These are phyloP conservation scores for Danaus melanippus DNA, from an alignment of 1,140 invertebrate species.

Conservation along the genomic window DNA sequence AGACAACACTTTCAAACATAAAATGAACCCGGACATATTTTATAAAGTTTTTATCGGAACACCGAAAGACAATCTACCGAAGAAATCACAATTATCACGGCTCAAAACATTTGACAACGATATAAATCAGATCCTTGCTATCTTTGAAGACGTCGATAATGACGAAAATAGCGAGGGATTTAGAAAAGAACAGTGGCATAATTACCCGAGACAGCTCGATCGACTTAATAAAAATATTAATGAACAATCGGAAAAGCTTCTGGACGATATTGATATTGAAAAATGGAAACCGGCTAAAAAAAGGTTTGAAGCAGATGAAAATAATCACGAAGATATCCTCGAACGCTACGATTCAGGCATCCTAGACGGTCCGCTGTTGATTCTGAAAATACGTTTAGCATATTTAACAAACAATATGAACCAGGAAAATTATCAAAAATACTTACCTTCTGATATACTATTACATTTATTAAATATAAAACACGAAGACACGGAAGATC, in stretches of 20 bases:
- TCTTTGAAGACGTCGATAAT: constrained; percentile 34
- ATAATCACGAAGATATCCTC: constrained; percentile 12
- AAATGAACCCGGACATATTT: constrained; percentile 39
- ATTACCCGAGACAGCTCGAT: constrained; percentile 56
- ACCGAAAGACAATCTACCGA: constrained; percentile 16
- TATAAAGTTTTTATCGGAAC: constrained; percentile 38
- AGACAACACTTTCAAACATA: constrained; percentile 51
- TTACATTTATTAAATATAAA: too few relatives aligned
- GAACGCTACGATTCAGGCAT: constrained; percentile 18
- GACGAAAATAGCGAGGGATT: constrained; percentile 41
- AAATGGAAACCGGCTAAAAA: constrained; percentile 10
- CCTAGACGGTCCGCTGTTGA: constrained; percentile 43
- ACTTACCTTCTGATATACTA: constrained; percentile 23
- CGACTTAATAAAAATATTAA: constrained; percentile 46
- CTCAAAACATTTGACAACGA: constrained; percentile 23
- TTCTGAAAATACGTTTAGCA: constrained; percentile 54
- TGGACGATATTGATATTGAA: constrained; percentile 13
- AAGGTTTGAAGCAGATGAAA: constrained; percentile 12
- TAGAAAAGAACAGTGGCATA: constrained; percentile 60
- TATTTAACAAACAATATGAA: constrained; percentile 41
- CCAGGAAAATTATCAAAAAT: constrained; percentile 22
- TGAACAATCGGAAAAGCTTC: constrained; percentile 19
- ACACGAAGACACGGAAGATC: constrained; percentile 8
- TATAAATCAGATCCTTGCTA: constrained; percentile 29
- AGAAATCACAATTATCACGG: constrained; percentile 26